Evolutionary conservation across 2,888 invertebrate genomes (phyloP), one percentile per base, ranked within the genome.

Genomic region (Conops quadrifasciatus): DNA sequence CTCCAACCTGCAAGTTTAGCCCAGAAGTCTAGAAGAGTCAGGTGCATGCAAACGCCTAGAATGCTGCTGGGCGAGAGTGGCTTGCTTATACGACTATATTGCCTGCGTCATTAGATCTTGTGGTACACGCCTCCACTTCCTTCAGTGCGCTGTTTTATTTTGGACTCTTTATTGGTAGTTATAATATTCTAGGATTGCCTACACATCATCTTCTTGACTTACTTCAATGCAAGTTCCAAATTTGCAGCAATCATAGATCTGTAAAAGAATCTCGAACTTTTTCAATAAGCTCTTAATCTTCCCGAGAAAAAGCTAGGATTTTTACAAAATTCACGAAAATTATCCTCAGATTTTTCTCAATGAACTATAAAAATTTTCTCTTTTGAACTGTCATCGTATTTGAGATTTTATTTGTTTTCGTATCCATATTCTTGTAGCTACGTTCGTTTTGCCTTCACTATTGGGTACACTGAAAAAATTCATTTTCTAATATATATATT

Each of bases 351-450:
- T 43, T 49, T 53, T 66, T 47, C 30, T 69, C 67, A 69, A 69
- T 24, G 60, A 60, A 47, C 49, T 58, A 71, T 71, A 28, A 60
- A 60, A 49, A 47, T 69, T 68, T 67, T 67, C 47, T 45, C 45
- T 28, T 47, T 26, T 24, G 30, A 43, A 47, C 21, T 67, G 69
- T 51, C 53, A 62, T n/a, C 28, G 62, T 66, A 62, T 69, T 65
- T 73, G 65, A 73, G 71, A 72, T 21, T 4, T n/a, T 28, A 16
- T 53, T 73, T 73, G 65, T 73, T 71, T 64, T 73, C 64, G 65
- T 59, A 30, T 67, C 24, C 45, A 63, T 36, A 64, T 64, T 49
- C 64, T 47, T 36, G 36, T 36, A 16, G 19, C 2, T 49, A 49
- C 19, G 49, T 49, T 49, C 49, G 49, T 49, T 49, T 49, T 5